Evolutionary conservation across 2,888 invertebrate genomes (phyloP).

Genomic region (Serripes groenlandicus): DNA sequence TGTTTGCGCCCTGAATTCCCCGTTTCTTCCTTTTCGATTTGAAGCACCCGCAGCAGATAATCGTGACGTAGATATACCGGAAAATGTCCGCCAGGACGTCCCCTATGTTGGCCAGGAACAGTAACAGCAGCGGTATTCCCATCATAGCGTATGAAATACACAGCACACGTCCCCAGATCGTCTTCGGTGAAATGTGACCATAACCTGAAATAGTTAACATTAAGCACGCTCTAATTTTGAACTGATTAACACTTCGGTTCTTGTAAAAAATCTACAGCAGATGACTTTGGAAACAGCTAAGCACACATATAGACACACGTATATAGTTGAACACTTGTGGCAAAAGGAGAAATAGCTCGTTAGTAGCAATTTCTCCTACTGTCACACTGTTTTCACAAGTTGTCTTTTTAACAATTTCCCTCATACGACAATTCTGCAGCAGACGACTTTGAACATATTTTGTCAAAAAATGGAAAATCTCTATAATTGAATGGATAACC

Average conservation of each 20-base stretch:
- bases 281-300: too few relatives aligned
- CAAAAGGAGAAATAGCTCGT: too few relatives aligned
- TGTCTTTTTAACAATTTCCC: too few relatives aligned
- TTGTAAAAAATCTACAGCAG: too few relatives aligned
- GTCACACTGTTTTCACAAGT: too few relatives aligned
- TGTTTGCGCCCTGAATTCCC: background rate
- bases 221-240: background rate
- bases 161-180: slow-evolving; percentile 85
- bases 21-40: slow-evolving; percentile 65
- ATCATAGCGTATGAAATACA: slow-evolving; percentile 86
- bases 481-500: too few relatives aligned
- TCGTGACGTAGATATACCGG: slow-evolving; percentile 87
- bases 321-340: too few relatives aligned
- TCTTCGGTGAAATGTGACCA: slow-evolving; percentile 86
- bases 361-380: too few relatives aligned
- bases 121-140: slow-evolving; percentile 88
- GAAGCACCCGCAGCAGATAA: slow-evolving; percentile 85
- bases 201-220: slow-evolving; percentile 79
- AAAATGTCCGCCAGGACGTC: slow-evolving; percentile 88
- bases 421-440: too few relatives aligned
- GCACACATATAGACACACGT: too few relatives aligned
- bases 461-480: too few relatives aligned
- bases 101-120: slow-evolving; percentile 88
- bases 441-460: too few relatives aligned
- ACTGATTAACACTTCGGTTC: background rate